These are phyloP conservation scores for Oplegnathus fasciatus DNA, from an alignment of 2,113 vertebrate genomes.

Conservation along the genomic window DNA sequence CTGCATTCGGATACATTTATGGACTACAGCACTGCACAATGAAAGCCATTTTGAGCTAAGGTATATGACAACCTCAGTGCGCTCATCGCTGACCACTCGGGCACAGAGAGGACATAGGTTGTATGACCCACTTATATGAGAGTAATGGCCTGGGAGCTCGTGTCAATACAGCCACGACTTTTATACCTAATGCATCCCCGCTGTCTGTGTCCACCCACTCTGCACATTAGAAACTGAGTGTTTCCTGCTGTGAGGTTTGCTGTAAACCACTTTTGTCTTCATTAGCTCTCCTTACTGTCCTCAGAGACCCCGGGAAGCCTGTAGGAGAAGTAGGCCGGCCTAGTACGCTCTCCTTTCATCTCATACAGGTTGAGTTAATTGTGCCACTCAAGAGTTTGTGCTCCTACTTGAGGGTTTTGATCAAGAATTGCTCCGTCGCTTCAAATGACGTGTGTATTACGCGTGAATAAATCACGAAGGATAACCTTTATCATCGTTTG, in stretches of 20 bases:
- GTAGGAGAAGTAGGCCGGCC: conserved; percentile 64
- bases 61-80: background rate
- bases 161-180: conserved; percentile 6
- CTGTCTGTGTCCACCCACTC: conserved; percentile 4
- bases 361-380: conserved; percentile 45
- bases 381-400: conserved; percentile 18
- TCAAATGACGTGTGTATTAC: background rate
- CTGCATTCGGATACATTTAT: background rate
- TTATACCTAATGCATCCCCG: conserved; percentile 26
- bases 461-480: background rate
- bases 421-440: background rate
- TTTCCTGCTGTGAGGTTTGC: conserved; percentile 41
- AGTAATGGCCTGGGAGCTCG: conserved; percentile 21
- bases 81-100: background rate
- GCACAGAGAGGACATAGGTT: conserved; percentile 26
- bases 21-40: too few species aligned
- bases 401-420: conserved; percentile 14
- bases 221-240: conserved; percentile 24
- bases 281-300: conserved; percentile 36
- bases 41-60: background rate
- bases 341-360: conserved; percentile 31
- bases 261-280: conserved; percentile 35
- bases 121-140: conserved; percentile 54
- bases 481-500: background rate
- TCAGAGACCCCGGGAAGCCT: conserved; percentile 40